phyloP scores from a whole-genome alignment of 2,888 invertebrate genomes.

The Conchocele bisecta region DNA sequence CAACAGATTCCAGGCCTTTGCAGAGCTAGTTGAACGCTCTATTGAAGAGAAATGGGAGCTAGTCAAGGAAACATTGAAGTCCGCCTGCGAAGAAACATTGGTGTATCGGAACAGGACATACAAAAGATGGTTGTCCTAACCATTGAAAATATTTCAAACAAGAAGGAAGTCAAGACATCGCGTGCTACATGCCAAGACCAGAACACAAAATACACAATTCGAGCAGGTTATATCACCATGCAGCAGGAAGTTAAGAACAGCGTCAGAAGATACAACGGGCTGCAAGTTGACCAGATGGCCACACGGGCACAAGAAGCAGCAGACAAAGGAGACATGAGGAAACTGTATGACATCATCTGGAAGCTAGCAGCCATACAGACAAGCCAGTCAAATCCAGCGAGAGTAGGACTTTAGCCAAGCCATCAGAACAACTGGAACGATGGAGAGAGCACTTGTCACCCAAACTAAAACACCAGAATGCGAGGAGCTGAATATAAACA shows the following conservation, averaged over 20 bases:
- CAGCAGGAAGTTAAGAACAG: background rate
- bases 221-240: background rate
- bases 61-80: background rate
- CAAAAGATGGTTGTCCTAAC: background rate
- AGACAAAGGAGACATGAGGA: too few species aligned
- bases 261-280: background rate
- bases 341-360: background rate
- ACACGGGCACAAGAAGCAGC: background rate
- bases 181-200: background rate
- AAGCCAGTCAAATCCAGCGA: too few species aligned
- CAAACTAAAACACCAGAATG: background rate
- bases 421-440: too few species aligned
- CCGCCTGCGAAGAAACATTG: too few species aligned
- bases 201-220: slow-evolving; percentile 1
- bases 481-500: slow-evolving; percentile 4
- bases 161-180: background rate
- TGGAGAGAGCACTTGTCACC: too few species aligned
- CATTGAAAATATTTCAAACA: background rate
- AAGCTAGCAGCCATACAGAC: background rate
- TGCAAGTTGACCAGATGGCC: background rate
- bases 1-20: too few species aligned
- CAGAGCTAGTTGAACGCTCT: too few species aligned
- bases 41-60: background rate
- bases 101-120: too few species aligned
- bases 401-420: too few species aligned